Evolutionary conservation across 2,113 vertebrate species (phyloP).

Genomic region (Apaloderma vittatum): DNA sequence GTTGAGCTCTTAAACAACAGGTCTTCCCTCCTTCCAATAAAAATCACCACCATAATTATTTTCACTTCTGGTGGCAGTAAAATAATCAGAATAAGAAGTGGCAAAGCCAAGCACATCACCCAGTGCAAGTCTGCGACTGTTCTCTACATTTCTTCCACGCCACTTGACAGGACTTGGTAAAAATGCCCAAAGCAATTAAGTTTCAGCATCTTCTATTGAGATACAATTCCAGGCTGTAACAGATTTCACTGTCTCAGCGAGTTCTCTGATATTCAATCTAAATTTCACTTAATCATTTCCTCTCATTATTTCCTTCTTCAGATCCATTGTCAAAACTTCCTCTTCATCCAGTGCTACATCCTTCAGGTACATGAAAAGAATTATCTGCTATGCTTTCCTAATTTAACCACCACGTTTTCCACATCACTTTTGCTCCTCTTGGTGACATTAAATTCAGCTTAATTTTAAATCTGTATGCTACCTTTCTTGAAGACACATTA

Average conservation of each 20-base stretch:
- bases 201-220: neutral
- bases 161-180: constrained; percentile 25
- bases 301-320: constrained; percentile 32
- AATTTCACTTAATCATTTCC: constrained; percentile 42
- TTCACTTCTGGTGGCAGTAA: neutral
- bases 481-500: neutral
- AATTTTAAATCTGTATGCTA: neutral
- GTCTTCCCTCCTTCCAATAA: neutral
- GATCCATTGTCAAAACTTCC: neutral
- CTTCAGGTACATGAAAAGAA: neutral
- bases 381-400: neutral
- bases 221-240: constrained; percentile 18
- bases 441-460: neutral
- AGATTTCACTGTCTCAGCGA: neutral
- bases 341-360: neutral
- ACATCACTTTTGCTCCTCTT: neutral
- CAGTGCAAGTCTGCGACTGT: neutral
- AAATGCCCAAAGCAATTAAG: constrained; percentile 43
- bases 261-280: constrained; percentile 1
- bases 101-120: neutral
- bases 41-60: neutral
- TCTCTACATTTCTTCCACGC: neutral
- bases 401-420: neutral
- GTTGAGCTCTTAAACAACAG: neutral
- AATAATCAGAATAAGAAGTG: neutral